Percentiles rank a stretch among this genome's conserved stretches.
Conservation (phyloP, 2,797 vertebrate genomes). For the Crenichthys baileyi region DNA sequence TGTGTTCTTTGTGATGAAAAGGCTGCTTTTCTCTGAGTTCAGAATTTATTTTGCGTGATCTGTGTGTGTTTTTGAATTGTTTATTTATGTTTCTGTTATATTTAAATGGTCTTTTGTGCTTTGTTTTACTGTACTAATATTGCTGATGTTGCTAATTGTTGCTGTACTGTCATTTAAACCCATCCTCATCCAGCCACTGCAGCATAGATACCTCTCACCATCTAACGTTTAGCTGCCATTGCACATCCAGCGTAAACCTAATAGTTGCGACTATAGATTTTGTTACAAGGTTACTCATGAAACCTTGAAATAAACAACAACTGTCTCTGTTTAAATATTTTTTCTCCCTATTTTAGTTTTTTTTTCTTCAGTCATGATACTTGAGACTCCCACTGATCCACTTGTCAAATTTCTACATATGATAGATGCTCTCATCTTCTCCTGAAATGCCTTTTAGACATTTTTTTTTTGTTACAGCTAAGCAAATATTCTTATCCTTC, state of each 20-base stretch:
- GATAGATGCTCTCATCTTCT: slow-evolving; percentile 14
- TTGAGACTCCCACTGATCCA: slow-evolving; percentile 28
- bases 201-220: slow-evolving; percentile 45
- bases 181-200: slow-evolving; percentile 50
- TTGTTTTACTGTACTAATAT: slow-evolving; percentile 38
- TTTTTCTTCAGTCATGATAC: slow-evolving; percentile 21
- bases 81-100: neutral
- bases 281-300: slow-evolving; percentile 56
- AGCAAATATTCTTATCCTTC: slow-evolving; percentile 12
- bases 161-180: slow-evolving; percentile 65
- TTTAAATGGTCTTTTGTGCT: slow-evolving; percentile 16
- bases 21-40: neutral
- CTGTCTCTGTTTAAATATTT: slow-evolving; percentile 23
- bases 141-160: slow-evolving; percentile 32
- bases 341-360: neutral
- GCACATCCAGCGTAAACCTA: slow-evolving; percentile 62
- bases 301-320: slow-evolving; percentile 61
- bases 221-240: slow-evolving; percentile 64
- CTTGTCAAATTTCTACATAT: slow-evolving; percentile 19
- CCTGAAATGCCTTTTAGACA: slow-evolving; percentile 2
- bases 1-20: slow-evolving; percentile 10
- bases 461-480: slow-evolving; percentile 3
- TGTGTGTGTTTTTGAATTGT: neutral
- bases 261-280: slow-evolving; percentile 55
- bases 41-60: slow-evolving; percentile 2